Percentiles rank a stretch among this genome's conserved stretches.
phyloP scores from a whole-genome alignment of 2,888 invertebrate species.

The Latrodectus hesperus region DNA sequence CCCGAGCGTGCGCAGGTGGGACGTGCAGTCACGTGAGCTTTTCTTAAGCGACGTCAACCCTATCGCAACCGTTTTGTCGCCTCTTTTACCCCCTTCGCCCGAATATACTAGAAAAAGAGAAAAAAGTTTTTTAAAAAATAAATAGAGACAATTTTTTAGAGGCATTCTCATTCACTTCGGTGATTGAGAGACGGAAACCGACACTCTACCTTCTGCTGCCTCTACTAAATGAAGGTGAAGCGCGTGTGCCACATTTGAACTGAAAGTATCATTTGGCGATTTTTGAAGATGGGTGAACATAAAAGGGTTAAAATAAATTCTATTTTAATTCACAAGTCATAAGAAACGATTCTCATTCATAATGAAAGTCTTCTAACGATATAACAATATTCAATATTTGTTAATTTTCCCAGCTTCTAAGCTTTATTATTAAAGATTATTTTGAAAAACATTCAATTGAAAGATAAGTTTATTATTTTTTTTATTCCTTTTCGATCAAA shows the following conservation, averaged over 20 bases:
- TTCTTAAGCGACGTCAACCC: slow-evolving; percentile 65
- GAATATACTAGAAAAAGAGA: neutral
- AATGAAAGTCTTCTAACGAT: no score
- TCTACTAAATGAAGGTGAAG: neutral
- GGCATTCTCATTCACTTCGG: slow-evolving; percentile 34
- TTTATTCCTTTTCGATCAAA: no score
- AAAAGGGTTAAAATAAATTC: no score
- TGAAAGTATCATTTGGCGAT: neutral
- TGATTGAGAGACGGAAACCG: slow-evolving; percentile 68
- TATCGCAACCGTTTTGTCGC: slow-evolving; percentile 64
- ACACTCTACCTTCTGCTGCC: slow-evolving; percentile 66
- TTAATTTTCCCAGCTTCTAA: no score
- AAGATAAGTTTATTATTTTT: no score
- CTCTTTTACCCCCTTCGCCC: slow-evolving; percentile 48
- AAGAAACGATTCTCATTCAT: no score
- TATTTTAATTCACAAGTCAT: no score
- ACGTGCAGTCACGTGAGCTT: slow-evolving; percentile 49
- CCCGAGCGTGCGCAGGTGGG: slow-evolving; percentile 37
- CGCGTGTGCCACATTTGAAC: neutral
- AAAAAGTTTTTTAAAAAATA: slow-evolving; percentile 57
- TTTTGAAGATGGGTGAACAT: no score
- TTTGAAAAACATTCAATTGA: no score
- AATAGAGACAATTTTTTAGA: slow-evolving; percentile 43
- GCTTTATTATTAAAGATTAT: no score
- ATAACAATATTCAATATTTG: no score